A percentile compares a stretch with the other conserved stretches of the same genome.
These are phyloP conservation scores for Girardia tigrina DNA, from an alignment of 2,888 invertebrate species.

Conservation along the genomic window DNA sequence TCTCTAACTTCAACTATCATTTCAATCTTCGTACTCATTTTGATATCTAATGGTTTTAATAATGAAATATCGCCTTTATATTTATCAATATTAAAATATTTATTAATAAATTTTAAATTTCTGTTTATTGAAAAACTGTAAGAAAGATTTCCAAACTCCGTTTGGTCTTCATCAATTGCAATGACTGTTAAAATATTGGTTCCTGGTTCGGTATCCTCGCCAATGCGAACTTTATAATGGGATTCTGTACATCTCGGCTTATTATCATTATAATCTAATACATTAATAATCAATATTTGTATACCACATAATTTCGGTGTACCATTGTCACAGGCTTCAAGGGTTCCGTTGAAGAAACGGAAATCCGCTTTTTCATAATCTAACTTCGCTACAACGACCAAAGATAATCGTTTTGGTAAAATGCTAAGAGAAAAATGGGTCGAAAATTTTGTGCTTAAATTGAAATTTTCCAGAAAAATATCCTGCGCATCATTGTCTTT, in stretches of 20 bases:
- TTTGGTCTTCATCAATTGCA: slow-evolving; percentile 29
- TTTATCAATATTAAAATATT: slow-evolving; percentile 12
- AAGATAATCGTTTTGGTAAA: slow-evolving; percentile 14
- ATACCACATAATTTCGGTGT: slow-evolving; percentile 28
- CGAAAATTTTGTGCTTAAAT: slow-evolving; percentile 24
- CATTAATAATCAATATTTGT: slow-evolving; percentile 24
- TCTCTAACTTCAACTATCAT: slow-evolving; percentile 29
- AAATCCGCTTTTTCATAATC: slow-evolving; percentile 28
- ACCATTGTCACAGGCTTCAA: slow-evolving; percentile 34
- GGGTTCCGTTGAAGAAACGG: slow-evolving; percentile 28
- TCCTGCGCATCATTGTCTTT: slow-evolving; percentile 31
- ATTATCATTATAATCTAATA: slow-evolving; percentile 34
- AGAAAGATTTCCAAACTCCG: slow-evolving; percentile 18
- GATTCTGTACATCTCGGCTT: slow-evolving; percentile 27
- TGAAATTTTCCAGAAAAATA: slow-evolving; percentile 25
- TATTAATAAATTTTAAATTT: slow-evolving; percentile 12
- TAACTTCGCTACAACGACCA: slow-evolving; percentile 3
- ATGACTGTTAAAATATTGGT: neutral
- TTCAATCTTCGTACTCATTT: slow-evolving; percentile 25
- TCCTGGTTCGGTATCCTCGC: slow-evolving; percentile 25
- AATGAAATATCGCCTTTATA: slow-evolving; percentile 28
- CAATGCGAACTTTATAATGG: slow-evolving; percentile 14
- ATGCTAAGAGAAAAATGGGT: neutral
- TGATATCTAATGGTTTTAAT: slow-evolving; percentile 21
- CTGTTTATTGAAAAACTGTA: slow-evolving; percentile 27